These are phyloP conservation scores for Fundulus diaphanus DNA, from an alignment of 2,797 vertebrate species.

Conservation along the genomic window DNA sequence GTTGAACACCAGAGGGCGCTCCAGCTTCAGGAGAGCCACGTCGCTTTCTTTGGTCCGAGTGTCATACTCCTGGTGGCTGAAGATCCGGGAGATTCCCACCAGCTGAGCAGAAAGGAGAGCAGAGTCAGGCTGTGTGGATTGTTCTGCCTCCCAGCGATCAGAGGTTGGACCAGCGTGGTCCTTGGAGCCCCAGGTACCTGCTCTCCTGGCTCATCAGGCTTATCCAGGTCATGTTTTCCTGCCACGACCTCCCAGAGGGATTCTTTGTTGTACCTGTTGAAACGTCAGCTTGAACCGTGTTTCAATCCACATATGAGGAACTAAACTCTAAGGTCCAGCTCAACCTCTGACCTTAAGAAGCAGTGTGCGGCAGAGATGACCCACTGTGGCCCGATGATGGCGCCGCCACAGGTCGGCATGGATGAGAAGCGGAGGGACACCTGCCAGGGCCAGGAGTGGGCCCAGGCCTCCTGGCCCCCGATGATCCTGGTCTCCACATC, in stretches of 20 bases:
- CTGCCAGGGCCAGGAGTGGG: conserved; percentile 82
- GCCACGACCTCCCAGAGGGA: conserved; percentile 71
- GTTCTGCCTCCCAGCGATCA: not conserved
- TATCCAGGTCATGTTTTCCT: conserved; percentile 76
- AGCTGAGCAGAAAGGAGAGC: conserved; percentile 27
- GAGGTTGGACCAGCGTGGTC: not conserved
- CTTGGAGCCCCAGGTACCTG: conserved; percentile 56
- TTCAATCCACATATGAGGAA: no score
- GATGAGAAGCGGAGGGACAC: conserved; percentile 57
- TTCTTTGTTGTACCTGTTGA: conserved; percentile 64
- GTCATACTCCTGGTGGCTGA: conserved; percentile 64
- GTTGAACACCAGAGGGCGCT: conserved; percentile 63
- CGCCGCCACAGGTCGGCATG: conserved; percentile 71
- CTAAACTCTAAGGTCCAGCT: no score
- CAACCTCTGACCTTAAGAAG: conserved; percentile 67
- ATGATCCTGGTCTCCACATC: conserved; percentile 66
- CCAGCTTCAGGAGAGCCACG: conserved; percentile 73
- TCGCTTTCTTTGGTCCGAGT: conserved; percentile 63
- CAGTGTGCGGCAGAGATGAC: conserved; percentile 77
- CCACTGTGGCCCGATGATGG: conserved; percentile 69
- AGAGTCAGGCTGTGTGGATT: not conserved
- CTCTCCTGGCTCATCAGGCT: conserved; percentile 52
- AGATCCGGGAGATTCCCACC: conserved; percentile 55
- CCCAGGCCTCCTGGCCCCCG: conserved; percentile 75
- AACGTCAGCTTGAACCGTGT: not conserved